phyloP scores from a whole-genome alignment of 2,888 invertebrate genomes.

The Ariolimax columbianus region DNA sequence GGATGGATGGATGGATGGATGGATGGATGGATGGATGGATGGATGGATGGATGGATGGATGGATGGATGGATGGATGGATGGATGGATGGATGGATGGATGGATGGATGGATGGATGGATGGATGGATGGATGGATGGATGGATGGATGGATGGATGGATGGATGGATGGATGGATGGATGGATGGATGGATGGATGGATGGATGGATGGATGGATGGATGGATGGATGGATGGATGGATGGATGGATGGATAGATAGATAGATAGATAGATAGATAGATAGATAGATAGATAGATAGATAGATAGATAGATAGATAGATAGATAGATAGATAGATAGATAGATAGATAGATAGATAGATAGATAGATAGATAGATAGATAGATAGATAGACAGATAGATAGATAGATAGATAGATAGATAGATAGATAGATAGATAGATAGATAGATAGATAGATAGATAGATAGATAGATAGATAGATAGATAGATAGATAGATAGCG shows the following conservation, averaged over 20 bases:
- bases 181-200: not conserved
- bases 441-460: slow-evolving; percentile 5
- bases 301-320: slow-evolving; percentile 14
- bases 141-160: not conserved
- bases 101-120: not conserved
- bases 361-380: slow-evolving; percentile 14
- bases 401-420: slow-evolving; percentile 14
- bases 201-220: not conserved
- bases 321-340: slow-evolving; percentile 14
- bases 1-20: not conserved
- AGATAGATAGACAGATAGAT: too few species aligned
- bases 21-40: not conserved
- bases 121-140: not conserved
- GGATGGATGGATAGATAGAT: too few species aligned
- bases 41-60: not conserved
- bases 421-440: slow-evolving; percentile 14
- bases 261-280: too few species aligned
- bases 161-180: not conserved
- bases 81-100: not conserved
- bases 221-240: not conserved
- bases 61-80: not conserved
- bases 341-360: slow-evolving; percentile 14
- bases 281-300: slow-evolving; percentile 14
- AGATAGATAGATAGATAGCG: slow-evolving; percentile 5
- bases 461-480: slow-evolving; percentile 14